Conservation (phyloP, 2,113 vertebrate genomes). For the Entomyzon cyanotis region DNA sequence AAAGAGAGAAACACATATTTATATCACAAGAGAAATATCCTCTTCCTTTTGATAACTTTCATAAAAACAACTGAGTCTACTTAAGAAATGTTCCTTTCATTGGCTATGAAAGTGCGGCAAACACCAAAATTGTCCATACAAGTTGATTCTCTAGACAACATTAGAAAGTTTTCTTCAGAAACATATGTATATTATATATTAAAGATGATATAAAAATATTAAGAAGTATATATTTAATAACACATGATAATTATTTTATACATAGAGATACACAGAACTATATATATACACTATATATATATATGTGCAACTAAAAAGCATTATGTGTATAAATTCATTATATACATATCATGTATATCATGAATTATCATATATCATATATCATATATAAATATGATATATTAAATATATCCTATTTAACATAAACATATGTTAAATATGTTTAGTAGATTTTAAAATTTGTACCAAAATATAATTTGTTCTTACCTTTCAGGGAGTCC, state of each 20-base stretch:
- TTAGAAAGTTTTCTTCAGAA: neutral
- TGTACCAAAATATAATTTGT: neutral
- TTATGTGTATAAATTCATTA: neutral
- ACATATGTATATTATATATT: neutral
- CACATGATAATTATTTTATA: neutral
- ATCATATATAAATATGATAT: no score
- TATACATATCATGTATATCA: no score
- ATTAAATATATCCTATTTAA: no score
- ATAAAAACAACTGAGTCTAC: rapidly evolving
- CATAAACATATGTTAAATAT: no score
- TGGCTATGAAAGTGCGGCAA: neutral
- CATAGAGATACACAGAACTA: neutral
- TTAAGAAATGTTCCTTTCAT: neutral
- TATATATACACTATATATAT: no score
- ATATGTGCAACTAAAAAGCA: neutral
- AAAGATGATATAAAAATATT: neutral
- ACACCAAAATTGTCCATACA: neutral
- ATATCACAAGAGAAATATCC: neutral
- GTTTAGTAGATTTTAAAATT: neutral
- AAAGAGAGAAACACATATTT: neutral
- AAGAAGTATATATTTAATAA: neutral
- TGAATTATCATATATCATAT: no score
- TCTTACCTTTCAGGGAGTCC: conserved; percentile 74
- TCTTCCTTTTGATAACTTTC: neutral
- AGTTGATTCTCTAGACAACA: neutral